Evolutionary conservation across 2,113 vertebrate genomes (phyloP).

Genomic region (Glaucidium brasilianum): DNA sequence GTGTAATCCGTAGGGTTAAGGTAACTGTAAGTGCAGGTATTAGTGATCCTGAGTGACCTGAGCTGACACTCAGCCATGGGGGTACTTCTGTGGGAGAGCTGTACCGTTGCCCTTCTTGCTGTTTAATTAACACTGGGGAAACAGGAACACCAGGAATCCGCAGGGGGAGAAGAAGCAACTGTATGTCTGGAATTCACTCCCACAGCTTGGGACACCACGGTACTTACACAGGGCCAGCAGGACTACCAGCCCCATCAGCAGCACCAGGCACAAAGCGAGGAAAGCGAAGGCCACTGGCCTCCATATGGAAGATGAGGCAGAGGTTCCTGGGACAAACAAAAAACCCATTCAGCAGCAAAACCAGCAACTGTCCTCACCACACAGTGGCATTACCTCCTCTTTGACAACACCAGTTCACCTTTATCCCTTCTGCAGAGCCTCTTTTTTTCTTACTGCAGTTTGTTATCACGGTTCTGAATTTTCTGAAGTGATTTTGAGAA

Average conservation of each 20-base stretch:
- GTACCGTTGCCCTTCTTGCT: neutral
- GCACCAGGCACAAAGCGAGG: neutral
- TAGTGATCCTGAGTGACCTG: neutral
- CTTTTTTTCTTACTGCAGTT: neutral
- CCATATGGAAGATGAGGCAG: neutral
- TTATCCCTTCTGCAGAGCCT: neutral
- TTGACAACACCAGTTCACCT: neutral
- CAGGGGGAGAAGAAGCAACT: neutral
- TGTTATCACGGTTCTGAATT: neutral
- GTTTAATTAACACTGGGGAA: neutral
- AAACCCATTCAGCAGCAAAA: neutral
- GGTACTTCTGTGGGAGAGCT: neutral
- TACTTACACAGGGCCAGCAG: neutral
- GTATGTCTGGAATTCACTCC: neutral
- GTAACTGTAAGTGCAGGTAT: neutral
- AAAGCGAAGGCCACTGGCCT: neutral
- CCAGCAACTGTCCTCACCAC: neutral
- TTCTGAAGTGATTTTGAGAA: neutral
- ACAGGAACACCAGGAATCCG: neutral
- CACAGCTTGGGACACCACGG: accelerated
- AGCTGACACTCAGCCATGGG: neutral
- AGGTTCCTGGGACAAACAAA: neutral
- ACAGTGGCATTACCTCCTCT: neutral
- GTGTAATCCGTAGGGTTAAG: neutral
- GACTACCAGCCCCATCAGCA: neutral